Conservation (phyloP, 2,888 invertebrate genomes). For the Omphaloscelis lunosa region DNA sequence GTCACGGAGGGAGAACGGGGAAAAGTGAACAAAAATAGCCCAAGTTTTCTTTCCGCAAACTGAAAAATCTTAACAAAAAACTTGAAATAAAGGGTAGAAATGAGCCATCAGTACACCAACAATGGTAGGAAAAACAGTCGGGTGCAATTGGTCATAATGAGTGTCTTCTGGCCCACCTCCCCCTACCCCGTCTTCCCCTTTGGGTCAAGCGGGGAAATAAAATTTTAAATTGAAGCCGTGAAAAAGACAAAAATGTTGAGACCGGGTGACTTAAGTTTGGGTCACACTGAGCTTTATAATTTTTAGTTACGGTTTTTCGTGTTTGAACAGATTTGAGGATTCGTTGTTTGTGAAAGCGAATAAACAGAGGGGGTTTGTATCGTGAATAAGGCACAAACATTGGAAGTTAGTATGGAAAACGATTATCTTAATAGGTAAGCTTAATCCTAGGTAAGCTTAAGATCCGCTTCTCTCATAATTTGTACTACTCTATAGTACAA, state of each 20-base stretch:
- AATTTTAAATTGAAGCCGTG: conserved; percentile 88
- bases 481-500: too few species aligned
- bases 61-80: conserved; percentile 77
- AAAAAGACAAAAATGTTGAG: conserved; percentile 86
- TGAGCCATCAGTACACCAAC: conserved; percentile 82
- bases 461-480: too few species aligned
- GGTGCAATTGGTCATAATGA: conserved; percentile 90
- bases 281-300: conserved; percentile 34
- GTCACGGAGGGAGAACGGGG: conserved; percentile 62
- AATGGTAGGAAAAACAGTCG: conserved; percentile 83
- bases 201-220: conserved; percentile 87
- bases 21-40: conserved; percentile 63
- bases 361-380: too few species aligned
- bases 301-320: conserved; percentile 8
- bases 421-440: neutral
- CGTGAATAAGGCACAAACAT: neutral
- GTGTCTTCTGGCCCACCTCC: conserved; percentile 77
- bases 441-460: too few species aligned
- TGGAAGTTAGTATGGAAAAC: neutral
- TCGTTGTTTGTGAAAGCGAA: neutral
- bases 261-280: conserved; percentile 69
- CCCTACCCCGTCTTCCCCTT: conserved; percentile 74
- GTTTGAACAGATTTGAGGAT: neutral
- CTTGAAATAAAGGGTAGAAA: conserved; percentile 82
- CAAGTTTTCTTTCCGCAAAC: conserved; percentile 68